phyloP scores from a whole-genome alignment of 2,888 invertebrate species.

The Polylopha cassiicola region DNA sequence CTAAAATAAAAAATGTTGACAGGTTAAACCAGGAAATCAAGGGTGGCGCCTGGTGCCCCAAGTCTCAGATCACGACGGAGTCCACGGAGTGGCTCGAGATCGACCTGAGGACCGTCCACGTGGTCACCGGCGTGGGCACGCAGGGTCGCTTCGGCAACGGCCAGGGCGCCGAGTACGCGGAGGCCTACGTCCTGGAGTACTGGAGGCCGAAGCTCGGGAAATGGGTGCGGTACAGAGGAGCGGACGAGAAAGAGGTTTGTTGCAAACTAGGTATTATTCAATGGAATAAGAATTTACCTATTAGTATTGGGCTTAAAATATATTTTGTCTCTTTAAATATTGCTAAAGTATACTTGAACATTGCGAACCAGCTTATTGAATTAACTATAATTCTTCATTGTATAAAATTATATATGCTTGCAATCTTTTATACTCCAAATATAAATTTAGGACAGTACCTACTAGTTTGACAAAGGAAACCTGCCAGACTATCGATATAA shows the following conservation, averaged over 20 bases:
- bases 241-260: constrained; percentile 86
- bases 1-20: too few relatives aligned
- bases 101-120: constrained; percentile 85
- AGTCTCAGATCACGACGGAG: constrained; percentile 86
- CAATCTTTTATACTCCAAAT: too few relatives aligned
- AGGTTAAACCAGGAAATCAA: constrained; percentile 89
- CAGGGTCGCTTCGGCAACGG: constrained; percentile 96
- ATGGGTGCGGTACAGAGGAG: constrained; percentile 88
- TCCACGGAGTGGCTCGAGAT: constrained; percentile 88
- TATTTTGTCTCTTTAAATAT: too few relatives aligned
- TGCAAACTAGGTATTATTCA: background rate
- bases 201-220: constrained; percentile 87
- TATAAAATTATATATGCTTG: too few relatives aligned
- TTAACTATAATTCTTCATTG: too few relatives aligned
- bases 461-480: too few relatives aligned
- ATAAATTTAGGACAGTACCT: too few relatives aligned
- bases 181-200: constrained; percentile 89
- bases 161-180: constrained; percentile 91
- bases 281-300: too few relatives aligned
- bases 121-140: constrained; percentile 87
- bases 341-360: too few relatives aligned
- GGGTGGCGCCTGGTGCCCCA: constrained; percentile 96
- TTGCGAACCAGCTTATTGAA: too few relatives aligned
- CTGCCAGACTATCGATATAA: too few relatives aligned
- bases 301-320: too few relatives aligned